A percentile compares a stretch with the other conserved stretches of the same genome.
Evolutionary conservation across 1,140 invertebrate species (phyloP).

Genomic region (Copidosoma floridanum): DNA sequence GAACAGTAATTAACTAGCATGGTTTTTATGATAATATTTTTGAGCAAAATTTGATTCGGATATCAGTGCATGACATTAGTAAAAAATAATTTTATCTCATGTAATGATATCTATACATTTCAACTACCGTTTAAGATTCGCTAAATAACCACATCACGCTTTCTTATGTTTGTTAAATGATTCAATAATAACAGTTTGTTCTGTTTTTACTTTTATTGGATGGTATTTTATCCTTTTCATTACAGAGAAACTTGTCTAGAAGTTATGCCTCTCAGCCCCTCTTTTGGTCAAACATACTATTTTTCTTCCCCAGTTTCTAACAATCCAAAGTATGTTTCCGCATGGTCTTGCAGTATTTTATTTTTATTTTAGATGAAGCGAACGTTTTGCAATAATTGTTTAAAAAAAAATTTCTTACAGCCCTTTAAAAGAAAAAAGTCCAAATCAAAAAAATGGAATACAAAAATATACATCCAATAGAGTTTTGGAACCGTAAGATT

Average conservation of each 20-base stretch:
- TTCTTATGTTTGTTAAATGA: no score
- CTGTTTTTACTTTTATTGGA: slow-evolving; percentile 8
- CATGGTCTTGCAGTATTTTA: slow-evolving; percentile 20
- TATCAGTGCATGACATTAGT: no score
- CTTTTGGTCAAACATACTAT: slow-evolving; percentile 27
- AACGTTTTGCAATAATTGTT: neutral
- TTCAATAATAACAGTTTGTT: no score
- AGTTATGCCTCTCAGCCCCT: slow-evolving; percentile 32
- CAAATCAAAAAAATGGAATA: slow-evolving; percentile 32
- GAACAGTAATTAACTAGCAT: slow-evolving; percentile 12
- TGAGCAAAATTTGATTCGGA: no score
- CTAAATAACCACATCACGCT: no score
- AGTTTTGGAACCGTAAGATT: slow-evolving; percentile 33
- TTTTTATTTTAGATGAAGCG: neutral
- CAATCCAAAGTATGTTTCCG: slow-evolving; percentile 40
- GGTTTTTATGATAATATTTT: slow-evolving; percentile 3
- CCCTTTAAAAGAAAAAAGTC: slow-evolving; percentile 36
- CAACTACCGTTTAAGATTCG: no score
- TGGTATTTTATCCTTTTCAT: slow-evolving; percentile 15
- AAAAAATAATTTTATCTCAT: no score
- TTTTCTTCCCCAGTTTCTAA: slow-evolving; percentile 36
- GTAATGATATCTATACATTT: no score
- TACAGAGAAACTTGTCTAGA: slow-evolving; percentile 40
- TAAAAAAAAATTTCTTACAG: slow-evolving; percentile 23
- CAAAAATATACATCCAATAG: slow-evolving; percentile 33